Percentiles rank a stretch among this genome's conserved stretches.
Conservation (phyloP, 2,113 vertebrate genomes). For the Aegotheles bennettii region DNA sequence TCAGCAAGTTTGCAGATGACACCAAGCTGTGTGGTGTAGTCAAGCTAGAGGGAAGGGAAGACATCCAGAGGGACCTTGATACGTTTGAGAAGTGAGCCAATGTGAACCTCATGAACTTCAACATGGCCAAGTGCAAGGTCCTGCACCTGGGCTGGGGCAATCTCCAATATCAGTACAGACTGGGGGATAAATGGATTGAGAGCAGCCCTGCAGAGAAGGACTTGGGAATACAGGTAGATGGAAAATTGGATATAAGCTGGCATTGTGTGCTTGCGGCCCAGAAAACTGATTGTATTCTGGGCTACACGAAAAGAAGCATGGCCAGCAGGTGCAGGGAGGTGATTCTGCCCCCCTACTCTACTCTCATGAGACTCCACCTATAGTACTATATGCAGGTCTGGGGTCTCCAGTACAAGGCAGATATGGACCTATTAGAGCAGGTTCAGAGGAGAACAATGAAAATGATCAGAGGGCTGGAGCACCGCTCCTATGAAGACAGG, state of each 20-base stretch:
- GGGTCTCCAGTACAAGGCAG: neutral
- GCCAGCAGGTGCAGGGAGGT: neutral
- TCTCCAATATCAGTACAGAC: neutral
- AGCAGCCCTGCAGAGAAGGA: neutral
- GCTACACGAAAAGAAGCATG: fast-evolving
- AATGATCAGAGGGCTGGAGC: neutral
- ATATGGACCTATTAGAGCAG: neutral
- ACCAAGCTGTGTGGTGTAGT: neutral
- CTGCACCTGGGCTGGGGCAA: neutral
- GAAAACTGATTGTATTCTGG: fast-evolving
- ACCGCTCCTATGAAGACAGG: neutral
- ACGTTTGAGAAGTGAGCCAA: neutral
- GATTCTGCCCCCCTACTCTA: neutral
- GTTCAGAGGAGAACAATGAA: neutral
- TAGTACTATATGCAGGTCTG: neutral
- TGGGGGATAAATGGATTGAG: neutral
- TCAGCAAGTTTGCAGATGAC: neutral
- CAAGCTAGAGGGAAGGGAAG: neutral
- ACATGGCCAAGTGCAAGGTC: neutral
- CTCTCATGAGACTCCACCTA: neutral
- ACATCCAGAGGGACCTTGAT: neutral
- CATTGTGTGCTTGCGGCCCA: fast-evolving
- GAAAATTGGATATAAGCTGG: fast-evolving
- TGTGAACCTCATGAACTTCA: neutral
- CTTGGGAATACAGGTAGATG: neutral